Evolutionary conservation across 2,888 invertebrate species (phyloP).

Genomic region (Aphidius colemani): DNA sequence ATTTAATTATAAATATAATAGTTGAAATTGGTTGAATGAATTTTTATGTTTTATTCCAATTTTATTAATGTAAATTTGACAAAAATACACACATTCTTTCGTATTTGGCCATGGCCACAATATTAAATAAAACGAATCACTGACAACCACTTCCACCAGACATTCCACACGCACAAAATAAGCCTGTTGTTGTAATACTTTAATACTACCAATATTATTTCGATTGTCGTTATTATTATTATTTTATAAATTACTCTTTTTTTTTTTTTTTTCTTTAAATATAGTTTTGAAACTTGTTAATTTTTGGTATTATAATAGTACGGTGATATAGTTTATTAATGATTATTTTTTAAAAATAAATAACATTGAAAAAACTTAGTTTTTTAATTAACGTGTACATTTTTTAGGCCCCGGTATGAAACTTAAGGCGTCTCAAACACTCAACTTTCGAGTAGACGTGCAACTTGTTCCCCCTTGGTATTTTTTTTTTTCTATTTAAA

Average conservation of each 20-base stretch:
- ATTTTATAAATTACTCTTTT: no score
- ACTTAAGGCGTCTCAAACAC: slow-evolving; percentile 34
- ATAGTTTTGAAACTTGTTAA: not conserved
- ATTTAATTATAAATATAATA: no score
- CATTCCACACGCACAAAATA: slow-evolving; percentile 15
- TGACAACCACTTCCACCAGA: slow-evolving; percentile 21
- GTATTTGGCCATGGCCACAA: no score
- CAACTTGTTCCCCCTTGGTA: not conserved
- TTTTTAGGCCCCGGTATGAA: slow-evolving; percentile 11
- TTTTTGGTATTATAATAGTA: not conserved
- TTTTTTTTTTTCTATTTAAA: not conserved
- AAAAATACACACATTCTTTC: no score
- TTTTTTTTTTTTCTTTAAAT: no score
- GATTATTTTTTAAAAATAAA: not conserved
- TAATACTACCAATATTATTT: not conserved
- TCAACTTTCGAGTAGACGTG: not conserved
- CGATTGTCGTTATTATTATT: no score
- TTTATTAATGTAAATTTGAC: no score
- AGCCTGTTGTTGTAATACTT: slow-evolving; percentile 23
- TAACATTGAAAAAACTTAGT: not conserved
- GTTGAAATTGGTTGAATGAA: no score
- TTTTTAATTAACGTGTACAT: not conserved
- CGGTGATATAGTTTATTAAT: not conserved
- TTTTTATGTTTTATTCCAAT: no score
- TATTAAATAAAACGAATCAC: slow-evolving; percentile 19